phyloP scores from a whole-genome alignment of 2,888 invertebrate genomes.

The Tupiocoris notatus region DNA sequence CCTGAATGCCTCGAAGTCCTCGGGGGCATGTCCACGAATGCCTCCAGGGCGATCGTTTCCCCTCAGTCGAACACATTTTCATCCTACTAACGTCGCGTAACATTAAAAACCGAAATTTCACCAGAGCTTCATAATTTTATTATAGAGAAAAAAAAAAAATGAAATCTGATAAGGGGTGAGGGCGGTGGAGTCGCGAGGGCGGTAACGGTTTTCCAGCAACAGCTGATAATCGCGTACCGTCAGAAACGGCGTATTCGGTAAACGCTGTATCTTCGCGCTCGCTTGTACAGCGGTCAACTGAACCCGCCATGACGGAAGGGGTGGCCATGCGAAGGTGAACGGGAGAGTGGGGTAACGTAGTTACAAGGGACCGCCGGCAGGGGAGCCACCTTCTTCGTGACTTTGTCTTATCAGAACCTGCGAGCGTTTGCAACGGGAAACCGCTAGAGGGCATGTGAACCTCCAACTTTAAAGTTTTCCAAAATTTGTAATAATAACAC shows the following conservation, averaged over 20 bases:
- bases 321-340: background rate
- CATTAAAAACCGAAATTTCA: background rate
- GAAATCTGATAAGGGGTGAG: background rate
- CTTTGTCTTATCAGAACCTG: background rate
- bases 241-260: background rate
- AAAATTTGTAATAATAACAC: background rate
- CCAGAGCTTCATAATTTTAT: background rate
- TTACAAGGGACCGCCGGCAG: constrained; percentile 26
- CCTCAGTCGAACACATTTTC: constrained; percentile 36
- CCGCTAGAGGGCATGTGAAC: constrained; percentile 12
- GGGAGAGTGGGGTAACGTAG: background rate
- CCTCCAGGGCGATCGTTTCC: constrained; percentile 29
- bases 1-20: constrained; percentile 16
- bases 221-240: background rate
- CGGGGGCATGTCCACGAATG: constrained; percentile 38
- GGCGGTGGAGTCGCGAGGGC: background rate
- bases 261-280: constrained; percentile 6
- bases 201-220: background rate
- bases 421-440: background rate
- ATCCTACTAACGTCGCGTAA: background rate
- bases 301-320: constrained; percentile 12
- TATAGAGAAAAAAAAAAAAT: background rate
- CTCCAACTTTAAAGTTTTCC: too few species aligned
- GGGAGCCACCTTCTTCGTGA: constrained; percentile 24
- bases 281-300: constrained; percentile 29